A percentile compares a stretch with the other conserved stretches of the same genome.
Conservation (phyloP, 2,797 vertebrate species). For the Orestias chungarensis region DNA sequence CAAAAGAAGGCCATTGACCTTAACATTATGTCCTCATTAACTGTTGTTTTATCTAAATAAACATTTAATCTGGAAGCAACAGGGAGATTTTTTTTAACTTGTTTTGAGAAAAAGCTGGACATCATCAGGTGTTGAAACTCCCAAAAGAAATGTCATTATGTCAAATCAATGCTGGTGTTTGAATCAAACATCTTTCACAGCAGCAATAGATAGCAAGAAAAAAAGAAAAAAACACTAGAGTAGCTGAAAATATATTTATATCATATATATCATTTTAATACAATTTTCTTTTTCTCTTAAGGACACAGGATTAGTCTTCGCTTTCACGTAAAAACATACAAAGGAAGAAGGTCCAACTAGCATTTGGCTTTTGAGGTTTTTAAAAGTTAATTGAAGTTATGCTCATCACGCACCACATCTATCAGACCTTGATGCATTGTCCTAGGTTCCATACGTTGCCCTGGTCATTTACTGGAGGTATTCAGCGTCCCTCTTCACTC, state of each 20-base stretch:
- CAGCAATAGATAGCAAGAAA: neutral
- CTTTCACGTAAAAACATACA: too few relatives aligned
- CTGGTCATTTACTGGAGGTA: neutral
- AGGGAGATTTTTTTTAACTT: neutral
- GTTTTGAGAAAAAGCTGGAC: constrained; percentile 1
- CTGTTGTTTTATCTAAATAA: neutral
- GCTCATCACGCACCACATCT: neutral
- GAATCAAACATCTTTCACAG: neutral
- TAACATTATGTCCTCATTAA: constrained; percentile 32
- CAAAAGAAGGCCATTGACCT: constrained; percentile 64
- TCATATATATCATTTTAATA: neutral
- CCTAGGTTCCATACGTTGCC: neutral
- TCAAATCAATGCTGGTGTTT: neutral
- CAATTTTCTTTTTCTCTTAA: neutral
- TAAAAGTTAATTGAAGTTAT: neutral
- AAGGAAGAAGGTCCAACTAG: neutral
- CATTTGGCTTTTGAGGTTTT: neutral
- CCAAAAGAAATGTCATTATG: neutral
- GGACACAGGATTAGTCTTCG: neutral
- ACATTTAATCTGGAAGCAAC: neutral
- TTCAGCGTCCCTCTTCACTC: neutral
- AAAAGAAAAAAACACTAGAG: neutral
- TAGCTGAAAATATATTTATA: neutral
- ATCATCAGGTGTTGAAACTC: neutral
- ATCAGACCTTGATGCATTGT: neutral